Percentiles rank a stretch among this genome's conserved stretches.
phyloP scores from a whole-genome alignment of 2,888 invertebrate genomes.

The Acanthosepion esculentum region DNA sequence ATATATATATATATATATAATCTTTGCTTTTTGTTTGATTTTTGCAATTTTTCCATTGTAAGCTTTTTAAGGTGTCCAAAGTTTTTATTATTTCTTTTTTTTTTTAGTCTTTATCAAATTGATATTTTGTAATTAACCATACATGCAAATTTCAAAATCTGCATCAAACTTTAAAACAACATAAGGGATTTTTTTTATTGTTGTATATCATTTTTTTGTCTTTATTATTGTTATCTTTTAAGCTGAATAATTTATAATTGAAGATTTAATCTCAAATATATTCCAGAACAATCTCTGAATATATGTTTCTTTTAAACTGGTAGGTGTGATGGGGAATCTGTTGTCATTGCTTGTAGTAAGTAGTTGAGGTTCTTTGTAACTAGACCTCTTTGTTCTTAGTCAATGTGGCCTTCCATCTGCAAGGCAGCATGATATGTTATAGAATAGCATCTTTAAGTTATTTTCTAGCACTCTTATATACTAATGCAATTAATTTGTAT shows the following conservation, averaged over 20 bases:
- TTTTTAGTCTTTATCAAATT: not conserved
- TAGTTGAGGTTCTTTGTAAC: slow-evolving; percentile 13
- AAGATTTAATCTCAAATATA: not conserved
- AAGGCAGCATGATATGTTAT: slow-evolving; percentile 13
- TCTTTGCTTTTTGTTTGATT: not conserved
- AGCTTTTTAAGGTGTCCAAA: not conserved
- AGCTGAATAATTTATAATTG: not conserved
- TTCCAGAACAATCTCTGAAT: slow-evolving; percentile 17
- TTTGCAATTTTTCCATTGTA: not conserved
- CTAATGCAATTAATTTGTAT: not conserved
- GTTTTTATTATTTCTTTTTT: not conserved
- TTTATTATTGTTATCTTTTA: not conserved
- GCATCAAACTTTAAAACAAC: not conserved
- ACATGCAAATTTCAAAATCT: not conserved
- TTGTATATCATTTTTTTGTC: slow-evolving; percentile 18
- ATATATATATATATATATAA: too few relatives aligned
- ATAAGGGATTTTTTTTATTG: not conserved
- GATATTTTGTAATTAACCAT: not conserved
- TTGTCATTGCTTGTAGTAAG: slow-evolving; percentile 14
- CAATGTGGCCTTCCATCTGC: not conserved
- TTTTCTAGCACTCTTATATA: not conserved
- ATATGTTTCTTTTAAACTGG: slow-evolving; percentile 13
- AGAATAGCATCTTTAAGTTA: not conserved
- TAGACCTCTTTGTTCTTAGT: slow-evolving; percentile 8
- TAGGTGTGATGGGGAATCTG: slow-evolving; percentile 33